Evolutionary conservation across 2,888 invertebrate species (phyloP).

Genomic region (Plagodis dolabraria): DNA sequence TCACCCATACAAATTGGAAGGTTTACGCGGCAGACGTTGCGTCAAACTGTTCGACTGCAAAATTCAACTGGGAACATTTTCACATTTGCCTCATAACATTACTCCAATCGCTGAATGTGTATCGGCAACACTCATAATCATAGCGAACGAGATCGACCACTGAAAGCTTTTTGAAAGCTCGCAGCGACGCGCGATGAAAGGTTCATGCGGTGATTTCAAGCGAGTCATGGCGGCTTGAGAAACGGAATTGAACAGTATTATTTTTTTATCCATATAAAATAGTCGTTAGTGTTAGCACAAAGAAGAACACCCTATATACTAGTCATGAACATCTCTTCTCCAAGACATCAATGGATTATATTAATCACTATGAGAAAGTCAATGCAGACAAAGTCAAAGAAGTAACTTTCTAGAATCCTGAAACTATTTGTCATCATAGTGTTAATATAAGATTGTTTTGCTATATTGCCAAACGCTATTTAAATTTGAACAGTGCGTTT

Average conservation of each 20-base stretch:
- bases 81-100: slow-evolving; percentile 47
- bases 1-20: slow-evolving; percentile 61
- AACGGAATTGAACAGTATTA: slow-evolving; percentile 50
- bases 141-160: slow-evolving; percentile 70
- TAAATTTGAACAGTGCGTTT: too few relatives aligned
- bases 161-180: slow-evolving; percentile 83
- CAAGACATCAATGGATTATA: background rate
- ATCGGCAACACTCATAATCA: slow-evolving; percentile 71
- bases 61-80: slow-evolving; percentile 44
- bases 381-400: too few relatives aligned
- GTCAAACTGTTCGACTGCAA: slow-evolving; percentile 43
- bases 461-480: too few relatives aligned
- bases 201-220: slow-evolving; percentile 70
- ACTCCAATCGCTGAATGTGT: slow-evolving; percentile 58
- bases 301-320: slow-evolving; percentile 1
- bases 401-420: too few relatives aligned
- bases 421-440: too few relatives aligned
- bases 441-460: too few relatives aligned
- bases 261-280: slow-evolving; percentile 29
- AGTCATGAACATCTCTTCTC: background rate
- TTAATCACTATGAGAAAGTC: too few relatives aligned
- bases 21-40: slow-evolving; percentile 49
- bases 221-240: slow-evolving; percentile 59
- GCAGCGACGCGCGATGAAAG: slow-evolving; percentile 73
- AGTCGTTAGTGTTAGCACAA: slow-evolving; percentile 12